Conservation (phyloP, 2,113 vertebrate species). For the Sula dactylatra region DNA sequence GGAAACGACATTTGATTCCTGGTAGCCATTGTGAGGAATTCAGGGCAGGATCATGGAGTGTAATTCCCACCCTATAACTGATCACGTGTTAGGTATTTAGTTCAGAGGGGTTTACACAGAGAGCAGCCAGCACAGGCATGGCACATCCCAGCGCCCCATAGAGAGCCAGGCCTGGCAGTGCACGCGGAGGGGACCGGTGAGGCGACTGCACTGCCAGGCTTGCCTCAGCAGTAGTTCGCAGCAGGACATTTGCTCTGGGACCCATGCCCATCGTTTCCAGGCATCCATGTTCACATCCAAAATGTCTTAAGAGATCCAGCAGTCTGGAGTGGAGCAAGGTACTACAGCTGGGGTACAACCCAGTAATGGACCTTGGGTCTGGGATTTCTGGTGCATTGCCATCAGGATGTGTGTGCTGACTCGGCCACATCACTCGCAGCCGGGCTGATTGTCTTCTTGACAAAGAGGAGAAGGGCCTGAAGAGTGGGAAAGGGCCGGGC, state of each 20-base stretch:
- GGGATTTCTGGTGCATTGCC: background rate
- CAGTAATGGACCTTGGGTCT: background rate
- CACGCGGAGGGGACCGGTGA: accelerated
- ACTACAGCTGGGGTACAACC: accelerated
- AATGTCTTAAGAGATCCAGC: background rate
- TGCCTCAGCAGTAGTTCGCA: background rate
- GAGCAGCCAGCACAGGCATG: background rate
- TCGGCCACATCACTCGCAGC: background rate
- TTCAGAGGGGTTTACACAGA: background rate
- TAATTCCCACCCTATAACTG: background rate
- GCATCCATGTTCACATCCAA: background rate
- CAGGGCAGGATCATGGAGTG: background rate
- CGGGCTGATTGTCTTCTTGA: background rate
- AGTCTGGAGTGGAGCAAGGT: background rate
- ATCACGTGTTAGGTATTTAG: accelerated
- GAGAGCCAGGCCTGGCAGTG: background rate
- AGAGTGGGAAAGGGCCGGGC: background rate
- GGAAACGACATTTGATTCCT: background rate
- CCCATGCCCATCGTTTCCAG: background rate
- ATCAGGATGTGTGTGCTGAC: background rate
- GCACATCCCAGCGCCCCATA: background rate
- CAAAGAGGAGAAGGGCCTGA: background rate
- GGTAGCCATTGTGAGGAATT: background rate
- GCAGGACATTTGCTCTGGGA: background rate
- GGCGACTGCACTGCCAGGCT: background rate